Evolutionary conservation across 1,140 invertebrate genomes (phyloP), one percentile per base, ranked within the genome.

Genomic region (Zophobas atratus): DNA sequence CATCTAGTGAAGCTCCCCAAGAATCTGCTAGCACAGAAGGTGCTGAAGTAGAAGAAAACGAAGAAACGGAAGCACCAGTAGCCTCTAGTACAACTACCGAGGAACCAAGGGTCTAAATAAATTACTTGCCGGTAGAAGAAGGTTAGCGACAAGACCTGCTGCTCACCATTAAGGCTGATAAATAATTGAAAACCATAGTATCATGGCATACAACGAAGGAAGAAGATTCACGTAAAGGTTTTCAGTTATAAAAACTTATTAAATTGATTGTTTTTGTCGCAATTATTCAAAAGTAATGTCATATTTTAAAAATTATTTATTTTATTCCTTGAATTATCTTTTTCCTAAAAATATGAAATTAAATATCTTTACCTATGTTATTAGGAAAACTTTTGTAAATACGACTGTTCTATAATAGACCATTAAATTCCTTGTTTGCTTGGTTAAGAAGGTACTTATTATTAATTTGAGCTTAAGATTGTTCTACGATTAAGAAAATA

Each of bases 61-160:
- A 89, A 33, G 84, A 85, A 20, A 82, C 86, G 2, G 87, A 89
- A 81, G 83, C 85, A 38, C 85, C 87, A 20, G 86, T 88, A 41
- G 79, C 85, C 38, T 85, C 86, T 0, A 88, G 87, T 71, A 88
- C 86, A 41, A 89, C 87, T 0, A 86, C 89, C 0, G 89, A 90
- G 73, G 88, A 90, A 78, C 89, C 89, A 5, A 87, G 89, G 90
- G 91, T 34, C 81, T 92, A 5, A 89, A 88, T 51, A 88, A 88
- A 73, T 84, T 92, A 4, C 78, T 92, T 2, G 89, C 90, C 0
- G 89, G 90, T 41, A 88, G 92, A 81, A 89, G 91, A 77, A 88
- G 91, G 84, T 84, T 91, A 84, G 84, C 88, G 32, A 83, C 88
- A 36, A 86, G 90, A 86, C 88, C 89, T 77, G 90, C 90, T 1